Evolutionary conservation across 2,797 vertebrate genomes (phyloP), one percentile per base, ranked within the genome.

Genomic region (Acipenser oxyrinchus): DNA sequence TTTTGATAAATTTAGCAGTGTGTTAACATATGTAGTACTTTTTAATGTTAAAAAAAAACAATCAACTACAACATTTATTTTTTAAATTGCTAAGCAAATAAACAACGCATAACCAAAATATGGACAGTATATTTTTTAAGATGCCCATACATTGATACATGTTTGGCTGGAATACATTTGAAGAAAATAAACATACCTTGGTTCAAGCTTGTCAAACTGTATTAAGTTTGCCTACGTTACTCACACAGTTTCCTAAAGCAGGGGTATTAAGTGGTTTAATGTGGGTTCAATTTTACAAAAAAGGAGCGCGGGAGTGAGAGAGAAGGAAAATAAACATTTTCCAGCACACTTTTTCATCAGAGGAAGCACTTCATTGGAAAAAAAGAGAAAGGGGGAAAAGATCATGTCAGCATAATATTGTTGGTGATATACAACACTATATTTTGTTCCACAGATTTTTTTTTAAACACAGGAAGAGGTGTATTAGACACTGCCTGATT

Each of bases 291-390:
- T 79, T 80, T 79, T 3, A 37, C 23, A 37, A 74, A 80, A 74
- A 80, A 86, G 85, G 74, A 71, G 74, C 76, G 59, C 62, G 62
- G 64, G 70, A 37, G 23, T 37, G 23, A 37, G 60, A 76, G 76
- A 63, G 62, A 68, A 75, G 74, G 72, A 82, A 88, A 90, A 90
- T 76, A 87, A 88, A 79, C 76, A 79, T 73, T 73, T 69, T 77
- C 63, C 48, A 78, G 80, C 74, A 72, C 49, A 74, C 70, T 76
- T 83, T 84, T 85, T 82, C 77, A 79, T 74, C 73, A 67, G 76
- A 81, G 71, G 64, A 72, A 85, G 75, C 69, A 73, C 78, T 85
- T 83, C 74, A 64, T 62, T 68, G 68, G 71, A 74, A 71, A 68
- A 73, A 82, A 81, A 71, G 15, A 75, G 71, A 15, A 72, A 74